phyloP scores from a whole-genome alignment of 2,888 invertebrate species.

The Boloria selene region DNA sequence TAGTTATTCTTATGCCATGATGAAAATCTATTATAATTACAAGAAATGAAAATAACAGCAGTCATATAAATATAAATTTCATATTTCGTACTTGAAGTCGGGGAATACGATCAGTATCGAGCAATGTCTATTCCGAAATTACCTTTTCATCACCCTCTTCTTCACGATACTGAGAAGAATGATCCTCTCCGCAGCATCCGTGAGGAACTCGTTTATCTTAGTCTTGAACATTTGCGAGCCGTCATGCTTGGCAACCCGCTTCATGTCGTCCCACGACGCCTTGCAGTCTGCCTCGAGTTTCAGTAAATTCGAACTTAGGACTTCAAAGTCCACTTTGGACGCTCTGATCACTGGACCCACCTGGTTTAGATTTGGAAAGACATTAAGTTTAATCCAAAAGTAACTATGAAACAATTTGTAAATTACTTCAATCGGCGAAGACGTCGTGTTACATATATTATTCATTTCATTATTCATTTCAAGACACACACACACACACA shows the following conservation, averaged over 20 bases:
- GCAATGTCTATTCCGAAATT: constrained; percentile 32
- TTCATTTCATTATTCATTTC: too few relatives aligned
- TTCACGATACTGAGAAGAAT: constrained; percentile 96
- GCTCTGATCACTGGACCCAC: constrained; percentile 95
- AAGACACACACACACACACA: too few relatives aligned
- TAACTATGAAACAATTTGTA: background rate
- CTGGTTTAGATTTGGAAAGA: constrained; percentile 55
- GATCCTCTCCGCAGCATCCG: constrained; percentile 98
- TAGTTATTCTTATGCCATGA: too few relatives aligned
- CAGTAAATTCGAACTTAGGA: constrained; percentile 91
- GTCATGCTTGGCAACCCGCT: constrained; percentile 97
- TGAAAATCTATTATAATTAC: too few relatives aligned
- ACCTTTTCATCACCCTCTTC: constrained; percentile 94
- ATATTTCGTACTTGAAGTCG: too few relatives aligned
- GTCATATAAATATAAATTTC: too few relatives aligned
- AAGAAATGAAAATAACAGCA: too few relatives aligned
- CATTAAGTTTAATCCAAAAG: background rate
- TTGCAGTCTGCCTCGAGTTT: constrained; percentile 98
- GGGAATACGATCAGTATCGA: too few relatives aligned
- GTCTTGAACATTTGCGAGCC: constrained; percentile 92
- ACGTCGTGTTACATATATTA: too few relatives aligned
- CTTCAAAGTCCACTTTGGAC: constrained; percentile 97
- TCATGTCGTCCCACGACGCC: constrained; percentile 97
- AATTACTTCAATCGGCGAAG: too few relatives aligned
- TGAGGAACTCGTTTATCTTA: constrained; percentile 97